A percentile compares a stretch with the other conserved stretches of the same genome.
Evolutionary conservation across 2,113 vertebrate species (phyloP).

Genomic region (Aleadryas rufinucha): DNA sequence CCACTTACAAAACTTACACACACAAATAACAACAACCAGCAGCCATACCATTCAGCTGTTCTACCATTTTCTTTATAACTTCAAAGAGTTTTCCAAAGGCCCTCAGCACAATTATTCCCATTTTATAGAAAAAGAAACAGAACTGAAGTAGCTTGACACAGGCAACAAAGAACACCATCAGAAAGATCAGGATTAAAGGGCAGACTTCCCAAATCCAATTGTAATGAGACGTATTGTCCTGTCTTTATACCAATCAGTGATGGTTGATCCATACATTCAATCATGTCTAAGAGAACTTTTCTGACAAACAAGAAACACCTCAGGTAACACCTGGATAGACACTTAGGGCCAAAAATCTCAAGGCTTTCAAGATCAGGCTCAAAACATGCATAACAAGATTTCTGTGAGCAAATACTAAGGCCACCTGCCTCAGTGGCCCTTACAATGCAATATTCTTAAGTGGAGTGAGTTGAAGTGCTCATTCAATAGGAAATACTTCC

Average conservation of each 20-base stretch:
- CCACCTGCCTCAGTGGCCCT: neutral
- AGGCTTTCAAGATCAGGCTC: neutral
- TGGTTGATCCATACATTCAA: neutral
- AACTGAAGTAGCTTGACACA: neutral
- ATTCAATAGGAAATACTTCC: neutral
- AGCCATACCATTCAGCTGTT: neutral
- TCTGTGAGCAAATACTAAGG: neutral
- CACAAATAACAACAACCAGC: neutral
- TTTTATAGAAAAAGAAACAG: neutral
- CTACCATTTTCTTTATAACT: neutral
- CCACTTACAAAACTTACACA: neutral
- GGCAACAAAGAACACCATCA: neutral
- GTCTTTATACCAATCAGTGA: neutral
- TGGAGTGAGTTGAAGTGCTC: neutral
- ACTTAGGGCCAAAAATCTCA: neutral
- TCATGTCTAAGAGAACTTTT: neutral
- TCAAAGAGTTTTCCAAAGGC: neutral
- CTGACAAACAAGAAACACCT: neutral
- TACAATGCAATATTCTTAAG: neutral
- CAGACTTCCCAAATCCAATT: neutral
- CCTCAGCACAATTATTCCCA: neutral
- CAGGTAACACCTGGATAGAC: neutral
- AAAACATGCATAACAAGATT: neutral
- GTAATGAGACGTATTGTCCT: neutral
- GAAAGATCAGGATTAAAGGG: neutral